A percentile compares a stretch with the other conserved stretches of the same genome.
Evolutionary conservation across 2,888 invertebrate genomes (phyloP).

Genomic region (Brenthis daphne): DNA sequence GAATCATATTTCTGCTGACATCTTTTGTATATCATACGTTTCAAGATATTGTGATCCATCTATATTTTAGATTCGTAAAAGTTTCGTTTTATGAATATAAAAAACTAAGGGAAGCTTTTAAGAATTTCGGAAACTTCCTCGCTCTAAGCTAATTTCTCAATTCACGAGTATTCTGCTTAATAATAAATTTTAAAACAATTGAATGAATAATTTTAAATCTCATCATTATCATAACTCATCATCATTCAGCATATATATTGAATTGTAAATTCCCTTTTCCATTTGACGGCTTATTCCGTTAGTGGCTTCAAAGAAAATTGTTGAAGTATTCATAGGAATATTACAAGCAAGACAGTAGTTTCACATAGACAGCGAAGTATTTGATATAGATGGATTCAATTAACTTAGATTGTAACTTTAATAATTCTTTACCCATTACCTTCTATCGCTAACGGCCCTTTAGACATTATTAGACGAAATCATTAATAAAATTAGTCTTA

Average conservation of each 20-base stretch:
- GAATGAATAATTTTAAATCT: not conserved
- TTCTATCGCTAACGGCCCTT: too few species aligned
- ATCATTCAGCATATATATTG: not conserved
- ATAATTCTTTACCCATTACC: too few species aligned
- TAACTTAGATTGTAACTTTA: not conserved
- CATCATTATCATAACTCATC: not conserved
- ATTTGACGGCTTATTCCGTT: not conserved
- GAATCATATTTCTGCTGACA: too few species aligned
- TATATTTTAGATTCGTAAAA: too few species aligned
- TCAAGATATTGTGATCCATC: too few species aligned
- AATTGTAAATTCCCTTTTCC: not conserved
- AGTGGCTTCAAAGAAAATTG: not conserved
- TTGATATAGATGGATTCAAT: not conserved
- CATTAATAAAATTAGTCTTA: too few species aligned
- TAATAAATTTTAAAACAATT: not conserved
- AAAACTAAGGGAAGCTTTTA: too few species aligned
- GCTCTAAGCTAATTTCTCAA: not conserved
- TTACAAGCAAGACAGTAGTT: not conserved
- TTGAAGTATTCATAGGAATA: slow-evolving; percentile 7
- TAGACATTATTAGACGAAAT: too few species aligned
- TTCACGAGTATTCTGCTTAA: not conserved
- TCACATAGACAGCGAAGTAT: not conserved
- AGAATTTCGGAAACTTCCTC: not conserved
- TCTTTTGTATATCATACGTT: too few species aligned
- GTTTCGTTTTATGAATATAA: too few species aligned